Percentiles rank a stretch among this genome's conserved stretches.
phyloP scores from a whole-genome alignment of 2,888 invertebrate genomes.

The Xiphydria camelus region DNA sequence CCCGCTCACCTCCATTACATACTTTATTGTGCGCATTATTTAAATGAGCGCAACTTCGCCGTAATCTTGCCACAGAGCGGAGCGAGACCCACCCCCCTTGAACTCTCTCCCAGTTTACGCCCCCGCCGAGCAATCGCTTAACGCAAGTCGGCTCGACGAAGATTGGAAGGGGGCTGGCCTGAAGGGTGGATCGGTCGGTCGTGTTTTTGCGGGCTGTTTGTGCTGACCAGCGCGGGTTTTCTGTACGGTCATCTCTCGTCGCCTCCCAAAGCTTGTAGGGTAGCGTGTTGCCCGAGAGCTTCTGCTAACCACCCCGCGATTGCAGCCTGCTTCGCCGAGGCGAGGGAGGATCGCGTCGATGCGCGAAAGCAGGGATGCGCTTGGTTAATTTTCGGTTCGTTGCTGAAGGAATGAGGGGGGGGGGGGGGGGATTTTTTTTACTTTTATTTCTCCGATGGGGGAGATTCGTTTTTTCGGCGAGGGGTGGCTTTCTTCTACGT shows the following conservation, averaged over 20 bases:
- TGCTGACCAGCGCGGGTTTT: constrained; percentile 53
- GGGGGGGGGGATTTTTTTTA: too few relatives aligned
- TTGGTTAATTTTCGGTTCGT: too few relatives aligned
- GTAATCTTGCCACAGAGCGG: constrained; percentile 44
- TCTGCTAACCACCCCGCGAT: constrained; percentile 48
- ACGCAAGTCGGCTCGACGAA: constrained; percentile 21
- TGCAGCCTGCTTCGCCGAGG: too few relatives aligned
- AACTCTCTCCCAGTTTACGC: too few relatives aligned
- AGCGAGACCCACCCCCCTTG: too few relatives aligned
- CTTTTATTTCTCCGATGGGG: too few relatives aligned
- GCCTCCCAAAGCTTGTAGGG: constrained; percentile 52
- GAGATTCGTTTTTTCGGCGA: too few relatives aligned
- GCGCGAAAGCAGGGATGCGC: too few relatives aligned
- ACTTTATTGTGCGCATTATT: constrained; percentile 53
- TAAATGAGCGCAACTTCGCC: constrained; percentile 50
- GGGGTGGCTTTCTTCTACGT: too few relatives aligned
- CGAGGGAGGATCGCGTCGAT: too few relatives aligned
- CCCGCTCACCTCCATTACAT: constrained; percentile 29
- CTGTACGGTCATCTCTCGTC: constrained; percentile 48
- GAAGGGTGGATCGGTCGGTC: constrained; percentile 20
- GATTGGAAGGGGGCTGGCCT: too few relatives aligned
- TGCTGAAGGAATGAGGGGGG: too few relatives aligned
- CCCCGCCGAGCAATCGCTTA: constrained; percentile 25
- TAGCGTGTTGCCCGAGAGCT: constrained; percentile 52
- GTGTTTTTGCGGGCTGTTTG: constrained; percentile 49